A percentile compares a stretch with the other conserved stretches of the same genome.
Conservation (phyloP, 2,888 invertebrate genomes). For the Lysandra coridon region DNA sequence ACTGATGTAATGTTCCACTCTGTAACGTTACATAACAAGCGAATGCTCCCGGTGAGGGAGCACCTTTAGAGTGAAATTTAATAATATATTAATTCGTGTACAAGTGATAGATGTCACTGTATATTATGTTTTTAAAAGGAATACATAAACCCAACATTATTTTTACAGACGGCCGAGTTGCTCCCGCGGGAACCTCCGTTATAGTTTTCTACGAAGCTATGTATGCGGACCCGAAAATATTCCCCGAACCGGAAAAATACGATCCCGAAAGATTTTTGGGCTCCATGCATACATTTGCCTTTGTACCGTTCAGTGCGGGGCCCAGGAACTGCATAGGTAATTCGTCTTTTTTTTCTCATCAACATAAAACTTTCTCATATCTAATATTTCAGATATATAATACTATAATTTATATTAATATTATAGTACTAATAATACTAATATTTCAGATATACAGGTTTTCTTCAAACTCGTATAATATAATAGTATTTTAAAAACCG, state of each 20-base stretch:
- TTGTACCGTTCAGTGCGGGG: slow-evolving; percentile 50
- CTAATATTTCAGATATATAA: too few species aligned
- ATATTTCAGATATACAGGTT: too few species aligned
- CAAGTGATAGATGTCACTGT: not conserved
- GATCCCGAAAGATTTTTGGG: slow-evolving; percentile 48
- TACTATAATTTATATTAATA: too few species aligned
- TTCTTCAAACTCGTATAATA: too few species aligned
- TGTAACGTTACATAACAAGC: too few species aligned
- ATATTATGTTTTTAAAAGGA: not conserved
- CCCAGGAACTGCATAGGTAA: slow-evolving; percentile 51
- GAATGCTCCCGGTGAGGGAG: too few species aligned
- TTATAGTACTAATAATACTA: too few species aligned
- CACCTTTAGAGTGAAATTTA: not conserved
- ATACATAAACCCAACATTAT: not conserved
- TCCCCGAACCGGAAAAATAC: slow-evolving; percentile 47
- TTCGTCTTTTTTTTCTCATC: not conserved
- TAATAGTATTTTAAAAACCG: too few species aligned
- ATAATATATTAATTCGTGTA: not conserved
- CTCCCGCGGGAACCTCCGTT: slow-evolving; percentile 47
- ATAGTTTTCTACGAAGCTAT: slow-evolving; percentile 49
- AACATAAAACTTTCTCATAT: not conserved
- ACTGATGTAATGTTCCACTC: too few species aligned
- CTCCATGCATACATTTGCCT: slow-evolving; percentile 46
- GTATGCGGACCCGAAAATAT: slow-evolving; percentile 45
- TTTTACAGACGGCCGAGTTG: slow-evolving; percentile 48